Conservation (phyloP, 2,797 vertebrate genomes). For the Xiphorhynchus erythropygius region DNA sequence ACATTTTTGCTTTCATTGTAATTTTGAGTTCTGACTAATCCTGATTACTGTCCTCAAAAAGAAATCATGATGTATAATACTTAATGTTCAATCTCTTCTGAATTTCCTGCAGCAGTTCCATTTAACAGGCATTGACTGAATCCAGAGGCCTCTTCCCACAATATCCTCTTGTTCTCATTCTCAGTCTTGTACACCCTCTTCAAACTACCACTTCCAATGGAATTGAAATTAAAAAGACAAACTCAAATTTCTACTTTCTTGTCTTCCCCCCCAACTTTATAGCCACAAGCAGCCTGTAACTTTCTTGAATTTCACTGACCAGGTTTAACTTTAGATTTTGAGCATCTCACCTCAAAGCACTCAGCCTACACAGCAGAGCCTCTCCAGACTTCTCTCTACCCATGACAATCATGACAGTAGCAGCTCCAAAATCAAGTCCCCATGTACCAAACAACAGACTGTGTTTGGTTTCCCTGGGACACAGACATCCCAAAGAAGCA, state of each 20-base stretch:
- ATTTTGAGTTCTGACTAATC: slow-evolving; percentile 5
- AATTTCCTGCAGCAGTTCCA: neutral
- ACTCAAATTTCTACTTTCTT: neutral
- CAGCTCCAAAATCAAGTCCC: neutral
- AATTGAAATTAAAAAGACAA: neutral
- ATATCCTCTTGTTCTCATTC: neutral
- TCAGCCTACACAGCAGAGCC: neutral
- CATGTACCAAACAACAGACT: neutral
- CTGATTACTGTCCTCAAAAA: neutral
- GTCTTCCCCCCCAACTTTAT: neutral
- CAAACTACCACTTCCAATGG: neutral
- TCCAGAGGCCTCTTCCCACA: neutral
- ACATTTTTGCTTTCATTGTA: neutral
- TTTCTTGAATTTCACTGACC: slow-evolving; percentile 61
- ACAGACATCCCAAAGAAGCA: slow-evolving; percentile 36
- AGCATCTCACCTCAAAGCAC: slow-evolving; percentile 33
- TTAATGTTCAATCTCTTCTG: neutral
- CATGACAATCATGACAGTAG: neutral
- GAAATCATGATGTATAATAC: neutral
- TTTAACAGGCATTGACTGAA: neutral
- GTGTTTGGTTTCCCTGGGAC: neutral
- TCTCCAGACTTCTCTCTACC: neutral
- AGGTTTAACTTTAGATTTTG: slow-evolving; percentile 58
- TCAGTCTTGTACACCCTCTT: neutral
- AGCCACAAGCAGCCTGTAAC: slow-evolving; percentile 43